phyloP scores from a whole-genome alignment of 1,140 invertebrate species.

The Drosophila carrolli region DNA sequence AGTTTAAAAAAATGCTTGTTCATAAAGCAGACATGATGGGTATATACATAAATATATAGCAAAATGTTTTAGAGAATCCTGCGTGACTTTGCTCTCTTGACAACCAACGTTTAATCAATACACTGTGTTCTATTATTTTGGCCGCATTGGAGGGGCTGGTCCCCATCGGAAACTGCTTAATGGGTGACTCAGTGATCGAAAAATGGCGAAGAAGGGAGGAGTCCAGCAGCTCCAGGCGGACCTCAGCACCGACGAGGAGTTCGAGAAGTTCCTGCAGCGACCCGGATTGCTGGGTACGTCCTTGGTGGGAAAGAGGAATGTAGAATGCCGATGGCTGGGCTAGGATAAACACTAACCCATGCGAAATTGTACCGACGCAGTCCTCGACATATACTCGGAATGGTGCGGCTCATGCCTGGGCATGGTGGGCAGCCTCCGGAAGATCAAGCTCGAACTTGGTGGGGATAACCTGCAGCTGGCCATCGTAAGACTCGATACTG shows the following conservation, averaged over 20 bases:
- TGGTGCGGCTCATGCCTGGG: constrained; percentile 96
- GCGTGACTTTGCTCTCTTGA: constrained; percentile 8
- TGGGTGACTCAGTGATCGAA: constrained; percentile 44
- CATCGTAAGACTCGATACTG: constrained; percentile 39
- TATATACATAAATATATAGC: background rate
- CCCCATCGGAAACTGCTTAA: constrained; percentile 3
- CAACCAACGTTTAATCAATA: constrained; percentile 54
- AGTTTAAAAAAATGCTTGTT: too few species aligned
- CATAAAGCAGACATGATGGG: too few species aligned
- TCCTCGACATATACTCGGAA: constrained; percentile 90
- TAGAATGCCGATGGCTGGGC: too few species aligned
- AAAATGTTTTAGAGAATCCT: background rate
- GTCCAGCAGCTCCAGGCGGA: constrained; percentile 92
- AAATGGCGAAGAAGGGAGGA: constrained; percentile 89
- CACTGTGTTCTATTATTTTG: background rate
- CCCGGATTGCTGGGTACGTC: constrained; percentile 91
- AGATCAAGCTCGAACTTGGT: constrained; percentile 95
- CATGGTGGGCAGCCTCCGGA: constrained; percentile 94
- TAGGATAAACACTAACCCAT: background rate
- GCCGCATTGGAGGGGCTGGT: too few species aligned
- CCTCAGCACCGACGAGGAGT: constrained; percentile 94
- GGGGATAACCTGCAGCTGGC: constrained; percentile 91
- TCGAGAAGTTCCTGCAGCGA: constrained; percentile 91
- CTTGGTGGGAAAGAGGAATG: background rate
- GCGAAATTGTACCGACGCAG: constrained; percentile 12